Evolutionary conservation across 2,113 vertebrate species (phyloP).

Genomic region (Eptesicus fuscus): DNA sequence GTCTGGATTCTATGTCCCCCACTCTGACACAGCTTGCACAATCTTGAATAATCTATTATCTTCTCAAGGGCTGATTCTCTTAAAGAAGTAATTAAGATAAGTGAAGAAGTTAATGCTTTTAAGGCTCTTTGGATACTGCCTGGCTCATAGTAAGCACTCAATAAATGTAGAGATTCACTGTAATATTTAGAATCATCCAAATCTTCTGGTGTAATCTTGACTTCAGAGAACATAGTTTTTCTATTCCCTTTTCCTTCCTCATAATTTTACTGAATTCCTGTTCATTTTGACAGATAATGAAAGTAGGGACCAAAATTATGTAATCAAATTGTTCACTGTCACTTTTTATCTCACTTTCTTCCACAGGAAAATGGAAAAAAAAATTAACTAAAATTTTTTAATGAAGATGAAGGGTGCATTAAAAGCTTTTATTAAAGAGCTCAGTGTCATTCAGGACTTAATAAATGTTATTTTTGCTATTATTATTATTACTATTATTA

Average conservation of each 20-base stretch:
- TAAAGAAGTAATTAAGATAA: background rate
- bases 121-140: background rate
- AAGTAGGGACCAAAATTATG: background rate
- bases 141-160: background rate
- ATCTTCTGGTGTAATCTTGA: background rate
- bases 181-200: background rate
- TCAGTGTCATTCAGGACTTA: background rate
- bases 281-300: background rate
- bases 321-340: background rate
- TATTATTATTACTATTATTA: background rate
- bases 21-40: background rate
- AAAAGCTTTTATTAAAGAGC: background rate
- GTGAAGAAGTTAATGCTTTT: background rate
- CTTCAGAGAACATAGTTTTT: background rate
- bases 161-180: background rate
- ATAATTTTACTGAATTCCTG: background rate
- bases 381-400: background rate
- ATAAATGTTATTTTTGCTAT: background rate
- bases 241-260: background rate
- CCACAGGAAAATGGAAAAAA: background rate
- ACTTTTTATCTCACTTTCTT: background rate
- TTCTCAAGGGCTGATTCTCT: background rate
- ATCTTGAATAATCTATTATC: background rate
- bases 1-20: background rate
- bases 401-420: background rate